Base-by-base conservation (phyloP, 2,797 vertebrate genomes). In the Pangasius mekongensis region DNA sequence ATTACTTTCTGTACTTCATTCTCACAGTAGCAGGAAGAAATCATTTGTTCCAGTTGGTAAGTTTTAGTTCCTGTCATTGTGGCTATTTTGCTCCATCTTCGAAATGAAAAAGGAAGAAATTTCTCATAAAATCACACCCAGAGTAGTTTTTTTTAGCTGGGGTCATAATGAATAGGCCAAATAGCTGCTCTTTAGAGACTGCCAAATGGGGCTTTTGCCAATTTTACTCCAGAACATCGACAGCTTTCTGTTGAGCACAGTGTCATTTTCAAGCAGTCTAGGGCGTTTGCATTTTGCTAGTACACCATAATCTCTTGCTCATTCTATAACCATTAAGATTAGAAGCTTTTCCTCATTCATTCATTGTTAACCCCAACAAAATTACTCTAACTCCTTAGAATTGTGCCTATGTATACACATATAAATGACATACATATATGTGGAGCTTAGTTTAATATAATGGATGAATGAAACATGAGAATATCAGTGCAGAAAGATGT, bases 1-100 rank as follows among this genome's bases (percentile, higher is more conserved):
- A 77, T 52, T 52, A 43, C 74, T 77, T 52, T 30, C 74, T 52
- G 47, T 74, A 52, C 30, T 66, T 43, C 27, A 9, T 58, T 54
- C 49, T 81, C 49, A 71, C n/a, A 52, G 3, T 69, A 36, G 16
- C 33, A 56, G 86, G 64, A 33, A 54, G 30, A 5, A 54, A 80
- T 86, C 36, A 62, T 86, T 73, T 71, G 84, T 80, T 86, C 76
- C 30, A 20, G 3, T 54, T 9, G 73, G 56, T 64, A 78, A 54
- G 18, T 62, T 62, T 62, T 76, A n/a, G 80, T 83, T 78, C n/a
- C 62, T 66, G n/a, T 66, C 20, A 4, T 36, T 43, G 24, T 43
- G 60, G 52, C 10, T 24, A 36, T 81, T 81, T 58, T 36, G 77
- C 13, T 77, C 3, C 54, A 39, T 39, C 30, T 30, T 24, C 13